Evolutionary conservation across 2,888 invertebrate genomes (phyloP), one percentile per base, ranked within the genome.

Genomic region (Cephus runcator): DNA sequence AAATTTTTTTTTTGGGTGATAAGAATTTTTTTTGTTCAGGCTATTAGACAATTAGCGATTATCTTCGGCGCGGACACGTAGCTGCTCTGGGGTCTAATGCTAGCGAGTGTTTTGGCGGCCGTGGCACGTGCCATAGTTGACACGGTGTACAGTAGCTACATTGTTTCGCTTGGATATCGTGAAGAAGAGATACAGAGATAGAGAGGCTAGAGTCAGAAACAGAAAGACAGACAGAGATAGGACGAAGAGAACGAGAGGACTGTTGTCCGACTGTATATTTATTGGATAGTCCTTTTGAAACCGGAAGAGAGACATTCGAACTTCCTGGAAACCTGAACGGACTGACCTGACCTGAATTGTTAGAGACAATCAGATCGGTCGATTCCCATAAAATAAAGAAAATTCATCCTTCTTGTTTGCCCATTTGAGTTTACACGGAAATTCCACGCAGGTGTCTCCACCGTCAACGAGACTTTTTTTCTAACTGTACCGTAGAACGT

Each of bases 131-230:
- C 84, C 82, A 82, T 81, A 85, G 84, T 85, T 84, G 84, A 83
- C 83, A 83, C 83, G 83, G 83, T 83, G 85, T 83, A 83, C 84
- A 86, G 86, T 84, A 84, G 69, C 84, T 85, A 84, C 81, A 82
- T 80, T 85, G 83, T 83, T 84, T 81, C 82, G 83, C 81, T 80
- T 82, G 81, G 31, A 30, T 12, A 33, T 31, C 12, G 69, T 30
- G 69, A 69, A 69, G 15, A 33, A 69, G 31, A 69, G 69, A 30
- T 30, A 69, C 33, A 69, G 30, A 69, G 69, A 69, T 11, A 33
- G 69, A 69, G 69, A 69, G 40, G 40, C 40, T 15, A 40, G 40
- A 40, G 40, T 40, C 40, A 40, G 40, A 40, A 40, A 40, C 15
- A 40, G 33, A 69, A 33, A 69, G 30, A 69, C 31, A 69, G 69